Percentiles rank a stretch among this genome's conserved stretches.
These are phyloP conservation scores for Peromyscus polionotus DNA, from an alignment of 2,113 vertebrate species.

Conservation along the genomic window DNA sequence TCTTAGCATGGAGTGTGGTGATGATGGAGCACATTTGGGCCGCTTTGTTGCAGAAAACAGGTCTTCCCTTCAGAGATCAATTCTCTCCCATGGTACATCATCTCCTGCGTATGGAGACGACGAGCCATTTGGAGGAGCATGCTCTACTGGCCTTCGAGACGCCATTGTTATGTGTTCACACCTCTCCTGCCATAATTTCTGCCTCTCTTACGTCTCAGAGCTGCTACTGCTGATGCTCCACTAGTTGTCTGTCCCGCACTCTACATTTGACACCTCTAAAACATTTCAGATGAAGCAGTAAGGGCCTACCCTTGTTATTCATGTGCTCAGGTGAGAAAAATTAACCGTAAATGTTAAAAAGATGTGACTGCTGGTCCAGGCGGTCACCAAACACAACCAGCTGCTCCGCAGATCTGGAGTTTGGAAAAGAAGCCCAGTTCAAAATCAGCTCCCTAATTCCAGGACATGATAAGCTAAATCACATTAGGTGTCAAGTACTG, in stretches of 20 bases:
- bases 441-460: conserved; percentile 70
- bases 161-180: background rate
- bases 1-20: background rate
- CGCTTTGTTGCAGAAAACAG: background rate
- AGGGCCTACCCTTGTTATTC: conserved; percentile 78
- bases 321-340: conserved; percentile 85
- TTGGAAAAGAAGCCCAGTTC: conserved; percentile 71
- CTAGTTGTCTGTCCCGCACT: conserved; percentile 59
- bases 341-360: conserved; percentile 87
- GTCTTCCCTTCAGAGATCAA: background rate
- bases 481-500: background rate
- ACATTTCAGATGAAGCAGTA: conserved; percentile 85
- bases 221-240: conserved; percentile 52
- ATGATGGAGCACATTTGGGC: background rate
- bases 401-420: conserved; percentile 79
- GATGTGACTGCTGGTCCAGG: conserved; percentile 80
- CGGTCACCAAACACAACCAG: conserved; percentile 82
- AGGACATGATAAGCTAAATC: conserved; percentile 22
- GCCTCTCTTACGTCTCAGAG: conserved; percentile 19
- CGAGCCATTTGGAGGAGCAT: background rate
- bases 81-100: background rate
- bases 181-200: conserved; percentile 1
- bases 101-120: conserved; percentile 34
- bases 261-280: conserved; percentile 65
- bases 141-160: background rate